phyloP scores from a whole-genome alignment of 1,140 invertebrate species.

The Euura lappo region DNA sequence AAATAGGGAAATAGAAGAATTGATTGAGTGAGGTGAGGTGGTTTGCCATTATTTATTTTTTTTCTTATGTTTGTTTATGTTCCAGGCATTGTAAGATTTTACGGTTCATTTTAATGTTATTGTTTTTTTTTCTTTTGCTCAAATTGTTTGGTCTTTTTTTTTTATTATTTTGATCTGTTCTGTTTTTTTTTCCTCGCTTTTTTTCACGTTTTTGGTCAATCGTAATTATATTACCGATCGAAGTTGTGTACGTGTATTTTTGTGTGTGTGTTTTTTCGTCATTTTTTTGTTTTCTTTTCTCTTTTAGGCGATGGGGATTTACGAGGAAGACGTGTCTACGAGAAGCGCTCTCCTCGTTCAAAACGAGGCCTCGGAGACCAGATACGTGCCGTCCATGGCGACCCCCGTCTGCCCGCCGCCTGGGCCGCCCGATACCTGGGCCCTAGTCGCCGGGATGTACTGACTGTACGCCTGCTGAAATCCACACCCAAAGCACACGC shows the following conservation, averaged over 20 bases:
- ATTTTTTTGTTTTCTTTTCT: constrained; percentile 17
- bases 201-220: not conserved
- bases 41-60: not conserved
- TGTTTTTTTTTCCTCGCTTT: constrained; percentile 4
- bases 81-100: not conserved
- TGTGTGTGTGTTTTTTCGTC: constrained; percentile 10
- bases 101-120: constrained; percentile 9
- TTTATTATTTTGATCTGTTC: not conserved
- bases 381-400: constrained; percentile 80
- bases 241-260: not conserved
- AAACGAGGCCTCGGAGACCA: constrained; percentile 80
- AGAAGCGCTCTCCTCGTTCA: constrained; percentile 49
- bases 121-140: constrained; percentile 14
- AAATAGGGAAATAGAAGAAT: constrained; percentile 62
- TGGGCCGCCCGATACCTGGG: constrained; percentile 68
- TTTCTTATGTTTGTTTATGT: not conserved
- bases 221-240: not conserved
- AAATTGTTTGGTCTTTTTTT: not conserved
- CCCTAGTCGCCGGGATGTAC: constrained; percentile 78
- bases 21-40: constrained; percentile 47
- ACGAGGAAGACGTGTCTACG: constrained; percentile 7
- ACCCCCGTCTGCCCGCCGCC: constrained; percentile 78
- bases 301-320: constrained; percentile 14
- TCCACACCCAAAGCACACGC: constrained; percentile 62
- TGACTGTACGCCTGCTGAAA: constrained; percentile 81